These are phyloP conservation scores for Cephalotes varians DNA, from an alignment of 2,888 invertebrate species.

Conservation along the genomic window DNA sequence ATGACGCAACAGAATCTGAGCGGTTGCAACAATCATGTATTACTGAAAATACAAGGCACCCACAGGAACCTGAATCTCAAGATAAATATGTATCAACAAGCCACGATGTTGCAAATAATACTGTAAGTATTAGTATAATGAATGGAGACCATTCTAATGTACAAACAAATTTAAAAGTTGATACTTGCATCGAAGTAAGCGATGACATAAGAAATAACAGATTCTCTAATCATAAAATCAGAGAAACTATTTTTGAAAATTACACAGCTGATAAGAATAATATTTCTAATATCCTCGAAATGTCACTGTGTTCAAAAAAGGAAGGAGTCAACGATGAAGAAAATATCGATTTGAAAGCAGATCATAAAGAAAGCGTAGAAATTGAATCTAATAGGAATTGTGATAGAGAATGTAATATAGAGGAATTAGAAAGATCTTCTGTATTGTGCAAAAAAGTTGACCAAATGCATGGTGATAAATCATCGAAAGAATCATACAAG, in stretches of 20 bases:
- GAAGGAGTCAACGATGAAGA: conserved; percentile 27
- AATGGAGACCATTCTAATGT: conserved; percentile 51
- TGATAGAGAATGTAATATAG: conserved; percentile 17
- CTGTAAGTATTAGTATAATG: conserved; percentile 41
- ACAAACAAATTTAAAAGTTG: conserved; percentile 64
- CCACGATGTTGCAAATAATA: conserved; percentile 43
- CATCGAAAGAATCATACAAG: conserved; percentile 23
- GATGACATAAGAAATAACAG: conserved; percentile 50
- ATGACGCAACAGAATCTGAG: conserved; percentile 9
- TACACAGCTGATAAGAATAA: conserved; percentile 61
- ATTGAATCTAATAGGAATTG: neutral
- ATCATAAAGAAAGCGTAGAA: neutral
- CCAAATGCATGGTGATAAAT: neutral
- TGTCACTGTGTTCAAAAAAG: conserved; percentile 47
- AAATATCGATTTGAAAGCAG: neutral
- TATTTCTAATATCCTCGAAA: conserved; percentile 60
- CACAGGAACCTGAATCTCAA: conserved; percentile 43
- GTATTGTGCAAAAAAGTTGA: conserved; percentile 12
- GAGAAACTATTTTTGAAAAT: conserved; percentile 69
- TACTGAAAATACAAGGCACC: conserved; percentile 32
- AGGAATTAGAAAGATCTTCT: conserved; percentile 27
- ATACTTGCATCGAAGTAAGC: conserved; percentile 54
- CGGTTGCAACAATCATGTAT: neutral
- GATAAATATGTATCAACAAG: conserved; percentile 51
- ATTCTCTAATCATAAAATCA: conserved; percentile 55